Evolutionary conservation across 2,888 invertebrate species (phyloP), one percentile per base, ranked within the genome.

Genomic region (Patella caerulea): DNA sequence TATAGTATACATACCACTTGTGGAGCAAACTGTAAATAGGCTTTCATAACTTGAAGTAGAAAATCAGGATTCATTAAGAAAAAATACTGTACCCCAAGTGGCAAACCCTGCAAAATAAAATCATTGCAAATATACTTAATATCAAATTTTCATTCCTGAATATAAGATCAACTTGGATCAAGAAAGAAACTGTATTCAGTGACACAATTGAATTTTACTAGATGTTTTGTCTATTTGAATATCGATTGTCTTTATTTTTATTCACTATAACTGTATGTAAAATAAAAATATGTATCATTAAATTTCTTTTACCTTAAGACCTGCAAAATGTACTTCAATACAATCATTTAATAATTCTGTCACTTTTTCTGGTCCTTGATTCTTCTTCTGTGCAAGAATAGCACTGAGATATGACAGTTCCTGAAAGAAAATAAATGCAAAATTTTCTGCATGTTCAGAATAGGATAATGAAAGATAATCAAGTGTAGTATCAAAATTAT

Each of bases 51-150:
- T 85, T 95, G 95, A 17, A 97, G 90, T 77, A 97, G 93, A 88
- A 98, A 96, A 91, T 97, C 96, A 0, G 97, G 96, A 92, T 98
- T 96, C 73, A 98, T 93, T 73, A 93, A 92, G 80, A 94, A 93
- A 71, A 97, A 93, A 91, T 97, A 97, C 9, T 94, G 93, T 45
- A 95, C 93, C 24, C 97, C 96, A 88, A 95, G 96, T 0, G 95
- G 94, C 80, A 94, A 91, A 0, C 93, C 93, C 84, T 93, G 88
- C n/a, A 92, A 84, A 29, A 52, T 34, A 34, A 77, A 52, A 19
- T 17, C 17, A 19, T 29, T 29, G 24, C 11, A 71, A 17, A 71
- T 71, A 24, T 5, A 24, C 19, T 17, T 24, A 29, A 29, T 5
- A 17, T 29, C 5, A 29, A 29, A 29, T 71, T 19, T 17, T 17